phyloP scores from a whole-genome alignment of 2,113 vertebrate species.

The Platycercus adscitus region DNA sequence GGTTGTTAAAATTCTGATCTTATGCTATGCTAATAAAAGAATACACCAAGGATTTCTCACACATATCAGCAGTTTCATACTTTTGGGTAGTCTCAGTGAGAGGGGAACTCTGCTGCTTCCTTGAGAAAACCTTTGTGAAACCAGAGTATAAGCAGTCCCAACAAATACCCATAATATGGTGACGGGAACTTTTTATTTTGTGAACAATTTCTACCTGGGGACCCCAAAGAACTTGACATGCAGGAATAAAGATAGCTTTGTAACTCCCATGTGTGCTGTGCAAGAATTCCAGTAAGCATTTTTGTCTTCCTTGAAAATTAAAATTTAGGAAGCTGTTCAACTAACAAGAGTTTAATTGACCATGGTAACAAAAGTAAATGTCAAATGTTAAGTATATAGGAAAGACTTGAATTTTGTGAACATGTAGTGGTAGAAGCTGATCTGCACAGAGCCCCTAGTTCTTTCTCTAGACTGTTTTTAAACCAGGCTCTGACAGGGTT shows the following conservation, averaged over 20 bases:
- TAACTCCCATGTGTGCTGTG: neutral
- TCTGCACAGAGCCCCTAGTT: neutral
- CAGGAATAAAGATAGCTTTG: neutral
- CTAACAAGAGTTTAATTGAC: neutral
- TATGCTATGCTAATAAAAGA: neutral
- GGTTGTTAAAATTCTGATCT: neutral
- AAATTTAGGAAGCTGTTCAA: neutral
- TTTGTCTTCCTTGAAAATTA: neutral
- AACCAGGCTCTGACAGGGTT: neutral
- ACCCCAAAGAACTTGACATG: neutral
- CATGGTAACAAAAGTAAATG: neutral
- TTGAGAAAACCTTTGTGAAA: neutral
- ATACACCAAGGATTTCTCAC: neutral
- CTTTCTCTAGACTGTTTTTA: neutral
- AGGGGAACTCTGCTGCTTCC: neutral
- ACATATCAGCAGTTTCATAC: neutral
- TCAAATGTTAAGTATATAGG: neutral
- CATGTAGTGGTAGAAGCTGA: neutral
- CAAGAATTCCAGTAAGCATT: neutral
- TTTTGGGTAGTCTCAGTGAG: neutral
- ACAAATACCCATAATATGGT: neutral
- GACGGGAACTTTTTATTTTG: neutral
- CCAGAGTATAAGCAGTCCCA: neutral
- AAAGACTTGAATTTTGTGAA: neutral
- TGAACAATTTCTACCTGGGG: accelerated